Percentiles rank a stretch among this genome's conserved stretches.
Conservation (phyloP, 2,888 invertebrate genomes). For the Tenthredo distinguenda region DNA sequence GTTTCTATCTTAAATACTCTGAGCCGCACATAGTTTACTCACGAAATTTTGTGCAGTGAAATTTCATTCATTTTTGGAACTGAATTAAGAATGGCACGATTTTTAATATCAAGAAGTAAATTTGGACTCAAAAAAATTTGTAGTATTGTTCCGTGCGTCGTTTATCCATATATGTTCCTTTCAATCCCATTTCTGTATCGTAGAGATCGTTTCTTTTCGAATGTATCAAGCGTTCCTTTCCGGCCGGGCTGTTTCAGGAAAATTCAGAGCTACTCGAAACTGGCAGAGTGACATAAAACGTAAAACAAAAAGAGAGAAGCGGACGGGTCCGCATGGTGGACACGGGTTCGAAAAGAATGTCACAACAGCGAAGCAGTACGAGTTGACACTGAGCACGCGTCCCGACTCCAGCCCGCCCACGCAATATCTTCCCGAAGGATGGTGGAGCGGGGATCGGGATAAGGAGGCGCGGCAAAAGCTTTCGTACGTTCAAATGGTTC, state of each 20-base stretch:
- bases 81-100: too few relatives aligned
- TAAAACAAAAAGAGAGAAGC: conserved; percentile 1
- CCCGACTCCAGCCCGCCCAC: conserved; percentile 65
- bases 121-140: too few relatives aligned
- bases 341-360: conserved; percentile 61
- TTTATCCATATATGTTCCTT: not conserved
- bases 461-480: conserved; percentile 50
- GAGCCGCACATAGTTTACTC: not conserved
- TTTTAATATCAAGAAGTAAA: too few relatives aligned
- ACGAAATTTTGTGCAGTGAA: too few relatives aligned
- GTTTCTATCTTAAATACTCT: not conserved
- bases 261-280: not conserved
- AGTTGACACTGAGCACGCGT: conserved; percentile 72
- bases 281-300: not conserved
- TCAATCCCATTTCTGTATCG: not conserved
- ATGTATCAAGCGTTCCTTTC: not conserved
- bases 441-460: conserved; percentile 14
- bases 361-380: conserved; percentile 69
- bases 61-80: too few relatives aligned
- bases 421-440: conserved; percentile 45
- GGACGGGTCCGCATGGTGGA: not conserved
- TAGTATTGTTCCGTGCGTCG: not conserved
- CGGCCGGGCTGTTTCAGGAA: conserved; percentile 1
- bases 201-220: not conserved
- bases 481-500: conserved; percentile 48